Conservation (phyloP, 2,888 invertebrate genomes). For the Pollenia amentaria region DNA sequence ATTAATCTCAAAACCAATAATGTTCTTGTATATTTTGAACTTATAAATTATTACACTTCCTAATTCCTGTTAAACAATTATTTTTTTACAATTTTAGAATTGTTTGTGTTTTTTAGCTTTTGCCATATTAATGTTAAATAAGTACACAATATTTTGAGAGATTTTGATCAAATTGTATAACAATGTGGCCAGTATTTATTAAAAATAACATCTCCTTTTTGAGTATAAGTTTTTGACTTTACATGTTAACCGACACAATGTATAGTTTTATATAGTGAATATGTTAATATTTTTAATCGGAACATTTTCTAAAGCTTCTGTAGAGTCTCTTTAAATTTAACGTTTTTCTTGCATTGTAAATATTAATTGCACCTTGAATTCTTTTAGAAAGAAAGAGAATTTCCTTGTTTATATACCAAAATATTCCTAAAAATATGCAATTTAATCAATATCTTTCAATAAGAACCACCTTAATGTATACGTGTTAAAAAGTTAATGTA, state of each 20-base stretch:
- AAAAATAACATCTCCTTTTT: too few relatives aligned
- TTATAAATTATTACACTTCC: not conserved
- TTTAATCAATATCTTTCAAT: constrained; percentile 8
- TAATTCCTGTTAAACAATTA: too few relatives aligned
- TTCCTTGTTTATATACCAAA: too few relatives aligned
- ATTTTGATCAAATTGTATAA: not conserved
- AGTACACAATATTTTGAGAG: not conserved
- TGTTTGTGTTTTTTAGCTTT: not conserved
- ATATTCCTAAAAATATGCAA: not conserved
- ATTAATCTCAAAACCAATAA: not conserved
- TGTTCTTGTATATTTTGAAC: not conserved
- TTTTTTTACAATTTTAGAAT: not conserved
- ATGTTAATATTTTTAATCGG: too few relatives aligned
- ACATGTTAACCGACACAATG: too few relatives aligned
- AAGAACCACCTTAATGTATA: constrained; percentile 18
- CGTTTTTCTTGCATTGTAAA: too few relatives aligned
- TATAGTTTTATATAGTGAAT: too few relatives aligned
- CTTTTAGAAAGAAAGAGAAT: too few relatives aligned
- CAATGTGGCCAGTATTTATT: not conserved
- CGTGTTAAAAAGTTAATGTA: constrained; percentile 18
- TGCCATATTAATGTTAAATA: constrained; percentile 28
- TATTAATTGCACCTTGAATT: too few relatives aligned
- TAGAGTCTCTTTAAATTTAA: not conserved
- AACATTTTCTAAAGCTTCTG: not conserved
- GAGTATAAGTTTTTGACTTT: too few relatives aligned